Evolutionary conservation across 2,113 vertebrate genomes (phyloP).

Genomic region (Larimichthys polyactis): DNA sequence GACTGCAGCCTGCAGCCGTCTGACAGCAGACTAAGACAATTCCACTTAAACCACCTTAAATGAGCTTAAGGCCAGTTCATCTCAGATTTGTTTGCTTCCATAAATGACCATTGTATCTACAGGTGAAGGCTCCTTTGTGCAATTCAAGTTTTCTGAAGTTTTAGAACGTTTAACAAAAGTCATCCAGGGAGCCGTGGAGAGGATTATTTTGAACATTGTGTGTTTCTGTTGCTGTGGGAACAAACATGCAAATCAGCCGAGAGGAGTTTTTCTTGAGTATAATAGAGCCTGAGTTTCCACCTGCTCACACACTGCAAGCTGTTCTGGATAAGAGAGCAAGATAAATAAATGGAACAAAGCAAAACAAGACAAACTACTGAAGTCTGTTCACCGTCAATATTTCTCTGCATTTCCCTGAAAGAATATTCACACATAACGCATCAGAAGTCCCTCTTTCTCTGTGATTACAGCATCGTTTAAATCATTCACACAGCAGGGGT

Average conservation of each 20-base stretch:
- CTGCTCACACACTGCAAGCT: not conserved
- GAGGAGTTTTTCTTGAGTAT: not conserved
- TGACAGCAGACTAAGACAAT: not conserved
- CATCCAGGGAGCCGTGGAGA: not conserved
- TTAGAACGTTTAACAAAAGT: constrained; percentile 20
- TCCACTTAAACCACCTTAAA: constrained; percentile 22
- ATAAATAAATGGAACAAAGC: not conserved
- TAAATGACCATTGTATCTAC: not conserved
- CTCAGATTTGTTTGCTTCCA: constrained; percentile 25
- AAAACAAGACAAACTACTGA: not conserved
- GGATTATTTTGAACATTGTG: not conserved
- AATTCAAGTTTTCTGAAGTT: constrained; percentile 13
- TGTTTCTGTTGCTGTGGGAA: not conserved
- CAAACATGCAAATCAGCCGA: not conserved
- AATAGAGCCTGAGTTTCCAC: not conserved
- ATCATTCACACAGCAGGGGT: no score
- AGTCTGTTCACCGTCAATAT: not conserved
- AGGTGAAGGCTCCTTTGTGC: not conserved
- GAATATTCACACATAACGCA: no score
- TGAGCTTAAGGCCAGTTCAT: constrained; percentile 26
- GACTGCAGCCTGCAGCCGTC: constrained; percentile 7
- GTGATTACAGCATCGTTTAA: no score
- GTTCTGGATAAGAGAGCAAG: not conserved
- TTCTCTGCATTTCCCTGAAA: not conserved
- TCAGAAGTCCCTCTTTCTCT: not conserved